Evolutionary conservation across 2,888 invertebrate genomes (phyloP).

Genomic region (Hyalella azteca): DNA sequence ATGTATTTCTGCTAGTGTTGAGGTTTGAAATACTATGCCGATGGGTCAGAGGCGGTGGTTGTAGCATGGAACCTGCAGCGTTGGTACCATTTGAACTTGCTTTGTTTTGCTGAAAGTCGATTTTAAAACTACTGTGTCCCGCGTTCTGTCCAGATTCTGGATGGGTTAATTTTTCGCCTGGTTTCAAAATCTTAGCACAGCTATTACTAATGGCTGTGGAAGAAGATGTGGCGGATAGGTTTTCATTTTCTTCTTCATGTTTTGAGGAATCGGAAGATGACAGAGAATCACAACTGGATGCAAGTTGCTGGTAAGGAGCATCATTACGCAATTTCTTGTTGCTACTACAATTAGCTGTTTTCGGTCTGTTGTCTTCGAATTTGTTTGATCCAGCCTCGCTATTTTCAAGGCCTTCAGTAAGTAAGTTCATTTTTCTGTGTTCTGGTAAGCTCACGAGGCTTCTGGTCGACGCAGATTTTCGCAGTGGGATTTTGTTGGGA

Average conservation of each 20-base stretch:
- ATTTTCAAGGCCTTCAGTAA: neutral
- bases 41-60: constrained; percentile 17
- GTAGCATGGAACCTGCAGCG: neutral
- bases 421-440: neutral
- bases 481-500: neutral
- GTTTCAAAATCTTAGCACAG: neutral
- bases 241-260: neutral
- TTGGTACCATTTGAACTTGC: neutral
- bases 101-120: neutral
- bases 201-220: neutral
- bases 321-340: neutral
- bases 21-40: neutral
- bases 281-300: constrained; percentile 11
- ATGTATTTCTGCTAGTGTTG: neutral
- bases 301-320: neutral
- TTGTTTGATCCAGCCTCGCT: neutral
- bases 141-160: neutral
- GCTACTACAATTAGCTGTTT: neutral
- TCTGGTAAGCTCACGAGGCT: constrained; percentile 3
- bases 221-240: neutral
- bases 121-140: neutral
- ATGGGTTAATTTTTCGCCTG: neutral
- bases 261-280: neutral
- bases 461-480: constrained; percentile 14
- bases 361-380: neutral